A percentile compares a stretch with the other conserved stretches of the same genome.
These are phyloP conservation scores for Perccottus glenii DNA, from an alignment of 2,113 vertebrate genomes.

Conservation along the genomic window DNA sequence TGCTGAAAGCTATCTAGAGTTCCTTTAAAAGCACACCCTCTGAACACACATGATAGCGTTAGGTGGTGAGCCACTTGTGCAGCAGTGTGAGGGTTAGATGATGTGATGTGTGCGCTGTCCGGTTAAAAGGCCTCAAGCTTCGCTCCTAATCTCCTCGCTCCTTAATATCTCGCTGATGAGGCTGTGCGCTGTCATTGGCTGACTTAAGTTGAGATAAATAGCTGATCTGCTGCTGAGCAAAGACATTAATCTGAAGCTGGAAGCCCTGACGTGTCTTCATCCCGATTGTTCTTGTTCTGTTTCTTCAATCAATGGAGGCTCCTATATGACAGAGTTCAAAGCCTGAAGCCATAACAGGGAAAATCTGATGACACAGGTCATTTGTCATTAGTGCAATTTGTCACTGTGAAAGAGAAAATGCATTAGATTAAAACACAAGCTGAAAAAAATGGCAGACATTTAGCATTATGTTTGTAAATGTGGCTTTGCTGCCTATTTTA, in stretches of 20 bases:
- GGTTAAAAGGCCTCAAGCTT: conserved; percentile 44
- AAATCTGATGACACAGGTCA: neutral
- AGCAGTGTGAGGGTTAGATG: conserved; percentile 2
- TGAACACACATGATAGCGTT: neutral
- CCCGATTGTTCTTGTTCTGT: neutral
- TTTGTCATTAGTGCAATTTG: neutral
- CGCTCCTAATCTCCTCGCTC: conserved; percentile 60
- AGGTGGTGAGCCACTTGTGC: neutral
- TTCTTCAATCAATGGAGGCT: conserved; percentile 11
- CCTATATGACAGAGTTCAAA: conserved; percentile 17
- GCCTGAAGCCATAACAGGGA: neutral
- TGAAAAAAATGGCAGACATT: too few species aligned
- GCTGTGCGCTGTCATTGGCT: conserved; percentile 48
- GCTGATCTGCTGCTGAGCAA: conserved; percentile 6
- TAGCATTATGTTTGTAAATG: too few species aligned
- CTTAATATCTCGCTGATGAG: conserved; percentile 54
- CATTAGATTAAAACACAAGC: neutral
- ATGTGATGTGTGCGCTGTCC: conserved; percentile 20
- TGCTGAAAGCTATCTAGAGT: neutral
- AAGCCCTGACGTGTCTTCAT: conserved; percentile 7
- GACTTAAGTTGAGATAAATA: conserved; percentile 48
- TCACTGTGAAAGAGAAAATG: neutral
- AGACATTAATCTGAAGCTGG: conserved; percentile 36
- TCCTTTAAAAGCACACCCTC: neutral
- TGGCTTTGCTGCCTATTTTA: too few species aligned